A percentile compares a stretch with the other conserved stretches of the same genome.
Evolutionary conservation across 2,113 vertebrate genomes (phyloP).

Genomic region (Pelmatolapia mariae): DNA sequence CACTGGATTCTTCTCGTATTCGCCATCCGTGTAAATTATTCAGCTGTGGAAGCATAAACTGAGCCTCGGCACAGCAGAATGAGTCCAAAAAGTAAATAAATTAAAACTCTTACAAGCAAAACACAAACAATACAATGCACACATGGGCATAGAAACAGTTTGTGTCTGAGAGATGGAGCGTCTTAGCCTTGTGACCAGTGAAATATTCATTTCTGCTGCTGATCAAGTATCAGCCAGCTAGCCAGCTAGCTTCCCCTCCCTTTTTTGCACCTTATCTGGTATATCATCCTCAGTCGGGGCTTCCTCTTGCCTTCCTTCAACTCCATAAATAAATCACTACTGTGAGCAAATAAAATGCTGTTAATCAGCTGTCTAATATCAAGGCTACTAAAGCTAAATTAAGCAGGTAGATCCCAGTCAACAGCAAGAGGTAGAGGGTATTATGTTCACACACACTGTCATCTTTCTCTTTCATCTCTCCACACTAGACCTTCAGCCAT

Average conservation of each 20-base stretch:
- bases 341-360: not conserved
- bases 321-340: constrained; percentile 11
- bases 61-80: not conserved
- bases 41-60: not conserved
- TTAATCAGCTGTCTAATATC: not conserved
- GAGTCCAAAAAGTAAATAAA: not conserved
- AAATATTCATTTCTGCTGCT: constrained; percentile 61
- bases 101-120: not conserved
- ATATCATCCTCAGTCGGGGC: not conserved
- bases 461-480: constrained; percentile 8
- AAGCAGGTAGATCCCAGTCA: not conserved
- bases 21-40: constrained; percentile 39
- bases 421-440: not conserved
- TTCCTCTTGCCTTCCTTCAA: not conserved
- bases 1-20: not conserved
- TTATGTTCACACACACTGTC: not conserved
- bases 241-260: not conserved
- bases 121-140: not conserved
- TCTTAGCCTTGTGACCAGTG: constrained; percentile 32
- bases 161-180: not conserved
- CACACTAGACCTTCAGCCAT: not conserved
- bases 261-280: not conserved
- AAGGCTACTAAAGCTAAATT: not conserved
- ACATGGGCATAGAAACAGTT: not conserved
- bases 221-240: constrained; percentile 51